Evolutionary conservation across 2,797 vertebrate genomes (phyloP).

Genomic region (Catharus ustulatus): DNA sequence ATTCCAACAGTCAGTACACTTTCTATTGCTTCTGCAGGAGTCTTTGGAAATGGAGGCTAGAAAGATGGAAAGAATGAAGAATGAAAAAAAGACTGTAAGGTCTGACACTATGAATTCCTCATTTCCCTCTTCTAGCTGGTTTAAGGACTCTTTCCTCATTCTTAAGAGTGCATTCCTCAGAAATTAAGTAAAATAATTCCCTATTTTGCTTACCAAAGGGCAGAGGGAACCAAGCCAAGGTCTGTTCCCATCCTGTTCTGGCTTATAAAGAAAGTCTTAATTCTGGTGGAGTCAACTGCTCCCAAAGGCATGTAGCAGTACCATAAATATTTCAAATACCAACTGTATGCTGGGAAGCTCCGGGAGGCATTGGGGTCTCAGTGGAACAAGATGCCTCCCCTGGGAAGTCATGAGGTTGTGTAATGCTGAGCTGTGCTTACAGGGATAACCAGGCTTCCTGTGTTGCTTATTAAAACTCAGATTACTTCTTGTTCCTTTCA

Average conservation of each 20-base stretch:
- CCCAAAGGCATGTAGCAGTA: slow-evolving; percentile 1
- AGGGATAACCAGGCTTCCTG: background rate
- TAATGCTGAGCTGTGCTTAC: background rate
- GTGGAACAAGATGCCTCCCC: background rate
- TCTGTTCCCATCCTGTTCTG: background rate
- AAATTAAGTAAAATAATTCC: slow-evolving; percentile 33
- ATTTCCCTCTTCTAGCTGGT: background rate
- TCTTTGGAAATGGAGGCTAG: background rate
- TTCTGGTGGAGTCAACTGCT: slow-evolving; percentile 16
- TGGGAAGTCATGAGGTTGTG: background rate
- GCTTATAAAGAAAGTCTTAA: slow-evolving; percentile 25
- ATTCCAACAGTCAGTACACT: background rate
- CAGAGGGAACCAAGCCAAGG: background rate
- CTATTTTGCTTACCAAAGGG: slow-evolving; percentile 27
- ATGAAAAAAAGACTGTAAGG: background rate
- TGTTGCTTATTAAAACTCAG: slow-evolving; percentile 41
- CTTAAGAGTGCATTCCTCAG: slow-evolving; percentile 8
- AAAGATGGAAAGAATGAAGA: slow-evolving; percentile 2
- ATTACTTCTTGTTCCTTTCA: slow-evolving; percentile 42
- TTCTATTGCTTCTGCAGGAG: background rate
- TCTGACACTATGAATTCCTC: background rate
- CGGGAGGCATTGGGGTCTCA: background rate
- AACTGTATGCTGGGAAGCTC: background rate
- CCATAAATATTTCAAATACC: slow-evolving; percentile 42
- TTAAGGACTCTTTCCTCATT: background rate